phyloP scores from a whole-genome alignment of 2,113 vertebrate genomes.

The Solea solea region DNA sequence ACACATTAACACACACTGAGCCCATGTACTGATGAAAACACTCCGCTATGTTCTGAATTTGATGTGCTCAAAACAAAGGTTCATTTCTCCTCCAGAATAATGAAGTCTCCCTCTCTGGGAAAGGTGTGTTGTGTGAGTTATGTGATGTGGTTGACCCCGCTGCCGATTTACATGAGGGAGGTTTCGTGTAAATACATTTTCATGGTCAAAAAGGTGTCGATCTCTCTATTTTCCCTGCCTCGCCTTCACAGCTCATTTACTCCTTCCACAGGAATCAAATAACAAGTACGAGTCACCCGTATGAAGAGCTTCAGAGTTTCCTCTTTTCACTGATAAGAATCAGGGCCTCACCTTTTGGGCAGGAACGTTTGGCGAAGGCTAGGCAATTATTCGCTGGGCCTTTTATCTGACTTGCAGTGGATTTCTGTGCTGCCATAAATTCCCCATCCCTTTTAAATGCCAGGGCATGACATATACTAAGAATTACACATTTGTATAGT shows the following conservation, averaged over 20 bases:
- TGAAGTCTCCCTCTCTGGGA: constrained; percentile 58
- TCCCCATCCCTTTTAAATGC: constrained; percentile 7
- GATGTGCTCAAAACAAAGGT: constrained; percentile 58
- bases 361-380: constrained; percentile 39
- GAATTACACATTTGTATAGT: neutral
- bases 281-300: constrained; percentile 31
- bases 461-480: neutral
- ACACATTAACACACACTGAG: neutral
- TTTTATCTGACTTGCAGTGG: constrained; percentile 20
- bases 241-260: constrained; percentile 73
- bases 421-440: neutral
- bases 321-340: constrained; percentile 50
- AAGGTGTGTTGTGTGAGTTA: constrained; percentile 24
- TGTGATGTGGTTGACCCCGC: constrained; percentile 36
- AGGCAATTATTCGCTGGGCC: constrained; percentile 38
- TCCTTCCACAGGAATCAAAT: constrained; percentile 49
- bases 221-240: constrained; percentile 55
- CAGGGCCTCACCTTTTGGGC: constrained; percentile 35
- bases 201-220: constrained; percentile 58
- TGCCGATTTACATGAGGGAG: constrained; percentile 55
- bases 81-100: constrained; percentile 57
- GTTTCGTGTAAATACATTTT: constrained; percentile 62
- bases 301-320: constrained; percentile 34
- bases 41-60: constrained; percentile 28
- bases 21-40: constrained; percentile 49